Conservation (phyloP, 2,113 vertebrate genomes). For the Capreolus pygargus region DNA sequence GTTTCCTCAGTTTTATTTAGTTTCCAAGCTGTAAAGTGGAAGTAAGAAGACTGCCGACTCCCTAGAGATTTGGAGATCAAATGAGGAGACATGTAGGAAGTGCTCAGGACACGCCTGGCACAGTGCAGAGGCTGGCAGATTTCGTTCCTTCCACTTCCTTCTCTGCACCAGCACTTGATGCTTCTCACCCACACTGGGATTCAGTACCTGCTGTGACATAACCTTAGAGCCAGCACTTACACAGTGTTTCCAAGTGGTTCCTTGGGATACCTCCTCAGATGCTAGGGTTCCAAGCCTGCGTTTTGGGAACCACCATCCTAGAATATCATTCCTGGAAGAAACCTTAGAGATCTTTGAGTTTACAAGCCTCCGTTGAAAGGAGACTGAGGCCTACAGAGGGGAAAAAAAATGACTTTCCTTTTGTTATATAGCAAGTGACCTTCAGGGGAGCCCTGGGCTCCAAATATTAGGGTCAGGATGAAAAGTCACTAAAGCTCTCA, state of each 20-base stretch:
- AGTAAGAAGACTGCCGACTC: neutral
- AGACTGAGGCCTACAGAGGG: neutral
- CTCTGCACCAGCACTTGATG: neutral
- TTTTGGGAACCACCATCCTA: neutral
- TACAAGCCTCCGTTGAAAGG: neutral
- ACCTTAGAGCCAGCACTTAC: neutral
- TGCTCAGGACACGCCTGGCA: neutral
- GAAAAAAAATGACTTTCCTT: neutral
- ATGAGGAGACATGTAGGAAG: neutral
- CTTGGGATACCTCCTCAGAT: neutral
- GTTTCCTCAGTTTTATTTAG: neutral
- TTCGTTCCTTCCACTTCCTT: neutral
- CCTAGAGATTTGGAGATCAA: neutral
- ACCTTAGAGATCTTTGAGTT: neutral
- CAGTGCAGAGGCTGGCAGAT: too few species aligned
- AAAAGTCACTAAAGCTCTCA: neutral
- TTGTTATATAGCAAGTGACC: neutral
- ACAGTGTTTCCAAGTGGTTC: neutral
- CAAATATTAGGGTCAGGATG: neutral
- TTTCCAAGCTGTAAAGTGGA: neutral
- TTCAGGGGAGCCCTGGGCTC: neutral
- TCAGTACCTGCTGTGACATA: neutral
- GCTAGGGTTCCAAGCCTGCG: neutral
- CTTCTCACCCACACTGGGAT: neutral
- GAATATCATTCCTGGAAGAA: neutral